Evolutionary conservation across 2,888 invertebrate genomes (phyloP), one percentile per base, ranked within the genome.

Genomic region (Leptinotarsa tumamoca): DNA sequence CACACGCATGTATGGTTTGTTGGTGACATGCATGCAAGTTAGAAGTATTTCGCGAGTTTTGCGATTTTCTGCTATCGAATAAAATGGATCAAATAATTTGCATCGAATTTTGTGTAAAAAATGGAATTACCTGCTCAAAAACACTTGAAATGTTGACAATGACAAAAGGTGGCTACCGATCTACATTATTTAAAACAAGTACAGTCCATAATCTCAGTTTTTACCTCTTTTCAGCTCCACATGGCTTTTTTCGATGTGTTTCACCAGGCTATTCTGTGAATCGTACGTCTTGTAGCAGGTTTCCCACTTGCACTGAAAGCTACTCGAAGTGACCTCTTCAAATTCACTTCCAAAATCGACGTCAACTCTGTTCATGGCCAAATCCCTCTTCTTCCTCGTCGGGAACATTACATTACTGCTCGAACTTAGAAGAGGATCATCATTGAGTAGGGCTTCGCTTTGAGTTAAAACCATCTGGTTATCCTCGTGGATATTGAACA

Each of bases 191-290:
- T n/a, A 2, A 52, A 52, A 15, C 58, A 43, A 10, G 3, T 43
- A 43, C 43, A 43, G 10, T 43, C 43, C 10, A 43, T 43, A 43
- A 13, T 10, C 4, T 3, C 17, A 61, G 15, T 68, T 78, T 43
- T 43, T 86, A 91, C 92, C 92, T 91, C 92, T 94, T 87, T 91
- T 95, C 83, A 94, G 91, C 86, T 98, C 97, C 56, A 98, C 96
- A 87, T 98, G 98, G 63, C 92, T 91, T 84, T 94, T 94, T 85
- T 96, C 96, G 70, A 96, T 96, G 83, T 96, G 96, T 74, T 93
- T 92, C 2, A 96, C 96, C 78, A 98, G 90, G 10, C 93, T 92
- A 71, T 91, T 93, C 86, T 97, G 97, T 80, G 93, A 93, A 4
- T 93, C 91, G 88, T 96, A 97, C 81, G 92, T 91, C 83, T 93